Base-by-base conservation (phyloP, 2,888 invertebrate genomes). In the Pristionchus fissidentatus region DNA sequence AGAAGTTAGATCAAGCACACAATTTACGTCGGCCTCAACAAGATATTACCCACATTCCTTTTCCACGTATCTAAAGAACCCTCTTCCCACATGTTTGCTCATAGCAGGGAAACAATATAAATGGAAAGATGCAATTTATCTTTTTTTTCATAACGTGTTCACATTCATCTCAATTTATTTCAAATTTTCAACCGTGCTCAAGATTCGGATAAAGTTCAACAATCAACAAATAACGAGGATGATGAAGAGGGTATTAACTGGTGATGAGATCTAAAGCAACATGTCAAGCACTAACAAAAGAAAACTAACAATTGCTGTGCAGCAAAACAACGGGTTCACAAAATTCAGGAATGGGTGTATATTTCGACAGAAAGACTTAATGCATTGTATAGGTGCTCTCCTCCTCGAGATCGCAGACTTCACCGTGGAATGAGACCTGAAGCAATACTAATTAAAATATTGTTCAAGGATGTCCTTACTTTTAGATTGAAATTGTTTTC, bases 391-490 rank as follows among this genome's bases (percentile, higher is more conserved):
- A 94, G 38, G 88, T 90, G 88, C 93, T 93, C 70, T 90, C 89
- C 84, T 93, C 93, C 32, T 92, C 88, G 86, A 93, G 91, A 38
- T 92, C 91, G 66, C 93, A 93, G 83, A 93, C 91, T 87, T 94
- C 94, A 75, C 94, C 94, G 55, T 97, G 96, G 94, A 98, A 98
- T 1, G 78, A 66, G 26, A 86, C 49, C n/a, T n/a, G n/a, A n/a
- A n/a, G n/a, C n/a, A n/a, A n/a, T n/a, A n/a, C n/a, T n/a, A n/a
- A n/a, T n/a, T n/a, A n/a, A n/a, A n/a, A n/a, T n/a, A n/a, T n/a
- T n/a, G n/a, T n/a, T n/a, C n/a, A n/a, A n/a, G n/a, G n/a, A n/a
- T n/a, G n/a, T n/a, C n/a, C n/a, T n/a, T n/a, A n/a, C n/a, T n/a
- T n/a, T n/a, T n/a, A n/a, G n/a, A n/a, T n/a, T n/a, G n/a, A n/a